Conservation (phyloP, 2,113 vertebrate species). For the Coreoperca whiteheadi region DNA sequence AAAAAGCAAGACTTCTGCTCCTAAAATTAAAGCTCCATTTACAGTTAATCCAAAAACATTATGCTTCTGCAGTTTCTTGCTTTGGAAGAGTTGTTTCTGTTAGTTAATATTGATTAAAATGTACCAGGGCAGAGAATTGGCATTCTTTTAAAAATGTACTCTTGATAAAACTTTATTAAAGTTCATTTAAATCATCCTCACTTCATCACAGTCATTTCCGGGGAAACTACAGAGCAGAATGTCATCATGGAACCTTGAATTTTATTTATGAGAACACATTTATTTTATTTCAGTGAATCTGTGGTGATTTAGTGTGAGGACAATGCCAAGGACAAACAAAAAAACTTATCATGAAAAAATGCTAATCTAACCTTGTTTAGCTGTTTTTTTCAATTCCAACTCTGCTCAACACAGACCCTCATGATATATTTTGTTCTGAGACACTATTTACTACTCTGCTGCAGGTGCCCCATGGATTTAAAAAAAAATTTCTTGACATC, state of each 20-base stretch:
- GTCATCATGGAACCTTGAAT: slow-evolving; percentile 36
- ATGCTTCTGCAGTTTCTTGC: slow-evolving; percentile 51
- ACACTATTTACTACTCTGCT: neutral
- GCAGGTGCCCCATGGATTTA: neutral
- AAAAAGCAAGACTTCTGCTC: slow-evolving; percentile 7
- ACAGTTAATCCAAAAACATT: slow-evolving; percentile 66
- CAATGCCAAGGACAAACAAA: neutral
- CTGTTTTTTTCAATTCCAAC: neutral
- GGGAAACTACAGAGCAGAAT: slow-evolving; percentile 18
- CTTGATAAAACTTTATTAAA: slow-evolving; percentile 40
- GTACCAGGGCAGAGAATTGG: slow-evolving; percentile 49
- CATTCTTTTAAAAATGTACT: slow-evolving; percentile 50
- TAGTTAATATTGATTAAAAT: slow-evolving; percentile 61
- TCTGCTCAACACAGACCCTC: neutral
- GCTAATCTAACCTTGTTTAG: neutral
- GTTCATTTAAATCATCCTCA: slow-evolving; percentile 33
- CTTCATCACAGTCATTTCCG: slow-evolving; percentile 20
- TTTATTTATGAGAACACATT: slow-evolving; percentile 1
- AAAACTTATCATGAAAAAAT: neutral
- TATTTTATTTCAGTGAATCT: neutral
- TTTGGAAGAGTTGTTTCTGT: slow-evolving; percentile 58
- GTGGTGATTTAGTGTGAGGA: neutral
- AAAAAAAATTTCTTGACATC: neutral
- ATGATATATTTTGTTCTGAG: neutral
- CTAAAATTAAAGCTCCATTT: slow-evolving; percentile 60